phyloP scores from a whole-genome alignment of 53 echinoderm and acorn worm genomes.

The Echinarachnius parma region DNA sequence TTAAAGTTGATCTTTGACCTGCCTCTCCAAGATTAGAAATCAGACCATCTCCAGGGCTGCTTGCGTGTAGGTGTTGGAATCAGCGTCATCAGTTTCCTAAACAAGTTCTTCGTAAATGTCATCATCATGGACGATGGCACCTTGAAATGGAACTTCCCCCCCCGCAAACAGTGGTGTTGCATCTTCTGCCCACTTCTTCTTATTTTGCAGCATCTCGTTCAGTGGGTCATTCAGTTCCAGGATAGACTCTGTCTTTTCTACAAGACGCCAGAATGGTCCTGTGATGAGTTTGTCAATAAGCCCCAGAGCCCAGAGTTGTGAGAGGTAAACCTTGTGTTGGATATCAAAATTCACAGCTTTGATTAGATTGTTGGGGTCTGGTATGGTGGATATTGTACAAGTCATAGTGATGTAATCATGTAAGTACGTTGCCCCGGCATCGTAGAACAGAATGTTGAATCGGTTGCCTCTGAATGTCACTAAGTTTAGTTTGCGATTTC shows the following conservation, averaged over 20 bases:
- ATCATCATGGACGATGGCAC: slow-evolving; percentile 46
- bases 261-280: slow-evolving; percentile 63
- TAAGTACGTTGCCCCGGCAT: too few species aligned
- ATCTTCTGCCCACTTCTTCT: slow-evolving; percentile 36
- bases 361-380: too few species aligned
- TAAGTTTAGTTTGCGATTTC: too few species aligned
- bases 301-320: slow-evolving; percentile 48
- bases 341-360: too few species aligned
- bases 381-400: too few species aligned
- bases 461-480: too few species aligned
- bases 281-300: slow-evolving; percentile 64
- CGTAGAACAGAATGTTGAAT: too few species aligned
- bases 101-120: slow-evolving; percentile 31
- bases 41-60: slow-evolving; percentile 33
- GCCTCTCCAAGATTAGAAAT: slow-evolving; percentile 43
- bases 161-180: slow-evolving; percentile 33
- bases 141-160: slow-evolving; percentile 23
- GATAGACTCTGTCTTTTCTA: slow-evolving; percentile 28
- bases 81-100: slow-evolving; percentile 19
- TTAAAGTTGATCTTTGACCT: too few species aligned
- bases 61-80: slow-evolving; percentile 38
- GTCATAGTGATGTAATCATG: too few species aligned
- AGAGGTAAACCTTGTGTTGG: too few species aligned
- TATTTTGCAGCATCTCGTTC: slow-evolving; percentile 19
- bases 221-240: slow-evolving; percentile 46